A percentile compares a stretch with the other conserved stretches of the same genome.
Evolutionary conservation across 53 echinoderm and acorn worm species (phyloP).

Genomic region (Actinopyga echinites): DNA sequence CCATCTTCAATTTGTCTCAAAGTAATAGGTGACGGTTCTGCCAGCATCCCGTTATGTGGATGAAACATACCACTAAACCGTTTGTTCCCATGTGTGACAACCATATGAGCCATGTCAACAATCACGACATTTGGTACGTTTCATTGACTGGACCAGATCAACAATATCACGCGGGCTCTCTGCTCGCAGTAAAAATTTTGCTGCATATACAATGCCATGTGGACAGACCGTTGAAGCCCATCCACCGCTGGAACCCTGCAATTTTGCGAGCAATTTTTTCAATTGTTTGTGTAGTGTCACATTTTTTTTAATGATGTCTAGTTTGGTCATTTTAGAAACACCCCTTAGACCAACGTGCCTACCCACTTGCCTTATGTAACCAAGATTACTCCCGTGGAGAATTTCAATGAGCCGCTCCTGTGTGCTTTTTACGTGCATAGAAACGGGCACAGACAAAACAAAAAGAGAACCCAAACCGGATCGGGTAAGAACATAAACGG

Average conservation of each 20-base stretch:
- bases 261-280: background rate
- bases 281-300: background rate
- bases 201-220: background rate
- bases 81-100: slow-evolving; percentile 17
- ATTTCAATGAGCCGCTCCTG: slow-evolving; percentile 12
- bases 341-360: slow-evolving; percentile 8
- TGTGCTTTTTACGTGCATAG: too few relatives aligned
- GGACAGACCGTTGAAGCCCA: background rate
- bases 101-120: too few relatives aligned
- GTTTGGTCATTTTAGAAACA: background rate
- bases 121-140: too few relatives aligned
- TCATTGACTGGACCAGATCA: background rate
- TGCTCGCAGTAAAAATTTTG: background rate
- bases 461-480: too few relatives aligned
- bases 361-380: slow-evolving; percentile 13
- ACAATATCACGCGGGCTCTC: background rate
- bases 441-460: too few relatives aligned
- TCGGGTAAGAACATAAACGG: too few relatives aligned
- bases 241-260: slow-evolving; percentile 14
- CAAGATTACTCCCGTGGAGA: background rate
- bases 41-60: slow-evolving; percentile 12
- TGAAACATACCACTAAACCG: background rate
- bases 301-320: background rate
- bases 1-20: background rate
- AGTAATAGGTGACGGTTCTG: background rate